These are phyloP conservation scores for Myiozetetes cayanensis DNA, from an alignment of 2,113 vertebrate species.

Conservation along the genomic window DNA sequence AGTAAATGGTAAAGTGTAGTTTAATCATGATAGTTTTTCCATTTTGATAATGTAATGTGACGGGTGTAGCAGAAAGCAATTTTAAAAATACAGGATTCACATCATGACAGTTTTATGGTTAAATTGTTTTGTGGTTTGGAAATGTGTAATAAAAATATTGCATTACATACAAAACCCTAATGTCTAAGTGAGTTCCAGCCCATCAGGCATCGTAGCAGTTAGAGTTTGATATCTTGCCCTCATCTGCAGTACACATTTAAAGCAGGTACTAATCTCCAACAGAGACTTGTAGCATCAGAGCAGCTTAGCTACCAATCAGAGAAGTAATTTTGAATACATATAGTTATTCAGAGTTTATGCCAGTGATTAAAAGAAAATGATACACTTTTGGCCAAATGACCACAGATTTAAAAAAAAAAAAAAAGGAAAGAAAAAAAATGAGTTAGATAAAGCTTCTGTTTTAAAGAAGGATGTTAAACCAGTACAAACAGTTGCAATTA, in stretches of 20 bases:
- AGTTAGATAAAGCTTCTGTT: neutral
- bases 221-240: neutral
- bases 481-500: neutral
- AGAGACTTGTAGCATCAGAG: neutral
- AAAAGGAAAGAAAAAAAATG: neutral
- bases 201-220: neutral
- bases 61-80: slow-evolving; percentile 37
- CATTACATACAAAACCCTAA: neutral
- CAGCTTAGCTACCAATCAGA: neutral
- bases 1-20: slow-evolving; percentile 31
- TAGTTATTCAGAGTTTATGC: neutral
- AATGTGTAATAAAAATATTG: slow-evolving; percentile 43
- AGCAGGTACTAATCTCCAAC: neutral
- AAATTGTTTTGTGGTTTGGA: slow-evolving; percentile 42
- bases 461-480: neutral
- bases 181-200: neutral
- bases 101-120: slow-evolving; percentile 19
- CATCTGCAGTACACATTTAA: neutral
- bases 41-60: slow-evolving; percentile 44
- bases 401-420: neutral
- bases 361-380: neutral
- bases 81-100: slow-evolving; percentile 33
- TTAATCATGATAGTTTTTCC: slow-evolving; percentile 54
- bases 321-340: neutral
- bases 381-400: neutral